Evolutionary conservation across 2,113 vertebrate species (phyloP).

Genomic region (Zosterops borbonicus): DNA sequence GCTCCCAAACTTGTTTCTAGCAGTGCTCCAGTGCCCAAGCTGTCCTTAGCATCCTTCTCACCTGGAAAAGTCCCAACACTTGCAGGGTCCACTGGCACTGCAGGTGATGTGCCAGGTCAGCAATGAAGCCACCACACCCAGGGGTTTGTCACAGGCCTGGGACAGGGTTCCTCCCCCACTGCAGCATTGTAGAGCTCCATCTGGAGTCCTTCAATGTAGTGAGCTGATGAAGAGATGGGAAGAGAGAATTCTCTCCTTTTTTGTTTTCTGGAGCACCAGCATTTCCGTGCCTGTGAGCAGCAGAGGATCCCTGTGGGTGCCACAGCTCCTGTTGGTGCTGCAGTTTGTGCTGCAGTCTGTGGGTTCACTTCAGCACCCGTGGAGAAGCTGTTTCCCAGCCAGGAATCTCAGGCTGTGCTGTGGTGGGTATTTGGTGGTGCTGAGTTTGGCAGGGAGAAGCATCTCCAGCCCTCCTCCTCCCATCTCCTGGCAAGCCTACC

Average conservation of each 20-base stretch:
- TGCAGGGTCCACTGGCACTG: accelerated
- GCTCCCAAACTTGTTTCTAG: not conserved
- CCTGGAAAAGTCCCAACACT: accelerated
- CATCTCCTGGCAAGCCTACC: not conserved
- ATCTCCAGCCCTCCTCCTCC: not conserved
- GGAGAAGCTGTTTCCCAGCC: not conserved
- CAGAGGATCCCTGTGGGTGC: accelerated
- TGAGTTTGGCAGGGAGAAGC: not conserved
- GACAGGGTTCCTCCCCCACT: not conserved
- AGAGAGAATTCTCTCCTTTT: not conserved
- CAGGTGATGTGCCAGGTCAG: not conserved
- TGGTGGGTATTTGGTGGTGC: not conserved
- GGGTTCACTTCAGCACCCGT: accelerated
- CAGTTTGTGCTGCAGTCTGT: not conserved
- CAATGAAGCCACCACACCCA: accelerated
- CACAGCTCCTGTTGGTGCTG: no score
- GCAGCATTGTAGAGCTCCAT: accelerated
- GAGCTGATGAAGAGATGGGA: not conserved
- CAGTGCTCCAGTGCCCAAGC: not conserved
- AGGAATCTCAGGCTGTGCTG: not conserved
- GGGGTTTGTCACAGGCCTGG: not conserved
- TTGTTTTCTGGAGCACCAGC: not conserved
- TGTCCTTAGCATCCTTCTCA: not conserved
- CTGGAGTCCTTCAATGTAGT: not conserved
- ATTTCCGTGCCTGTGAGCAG: not conserved